Evolutionary conservation across 2,797 vertebrate species (phyloP).

Genomic region (Luscinia luscinia): DNA sequence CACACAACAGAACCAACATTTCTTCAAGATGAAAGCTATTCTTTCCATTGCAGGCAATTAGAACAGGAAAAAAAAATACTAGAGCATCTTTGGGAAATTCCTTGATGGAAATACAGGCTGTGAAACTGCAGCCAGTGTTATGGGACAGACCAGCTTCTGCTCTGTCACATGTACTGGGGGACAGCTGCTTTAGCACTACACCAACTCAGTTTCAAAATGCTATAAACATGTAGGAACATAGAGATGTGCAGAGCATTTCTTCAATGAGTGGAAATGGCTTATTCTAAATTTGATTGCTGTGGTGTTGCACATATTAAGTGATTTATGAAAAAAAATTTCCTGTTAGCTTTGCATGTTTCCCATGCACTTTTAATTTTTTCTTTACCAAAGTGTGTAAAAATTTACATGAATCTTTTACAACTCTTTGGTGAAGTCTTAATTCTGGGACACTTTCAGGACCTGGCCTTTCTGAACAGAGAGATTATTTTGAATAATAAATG

Average conservation of each 20-base stretch:
- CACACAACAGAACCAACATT: not conserved
- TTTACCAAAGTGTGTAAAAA: not conserved
- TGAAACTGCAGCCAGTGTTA: not conserved
- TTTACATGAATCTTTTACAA: not conserved
- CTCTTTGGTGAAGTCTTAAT: not conserved
- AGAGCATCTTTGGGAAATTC: not conserved
- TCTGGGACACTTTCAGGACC: not conserved
- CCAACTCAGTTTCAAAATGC: not conserved
- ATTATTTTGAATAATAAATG: not conserved
- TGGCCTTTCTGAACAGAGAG: not conserved
- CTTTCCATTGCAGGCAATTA: not conserved
- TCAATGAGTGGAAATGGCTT: not conserved
- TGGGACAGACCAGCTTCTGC: not conserved
- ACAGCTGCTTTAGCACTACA: not conserved
- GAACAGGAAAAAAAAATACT: not conserved
- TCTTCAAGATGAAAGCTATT: not conserved
- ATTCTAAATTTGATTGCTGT: not conserved
- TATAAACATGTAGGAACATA: not conserved
- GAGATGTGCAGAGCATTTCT: not conserved
- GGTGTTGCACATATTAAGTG: accelerated
- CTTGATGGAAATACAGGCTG: not conserved
- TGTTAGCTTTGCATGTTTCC: not conserved
- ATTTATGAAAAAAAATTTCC: not conserved
- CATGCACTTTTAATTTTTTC: not conserved
- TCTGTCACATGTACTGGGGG: not conserved